Evolutionary conservation across 92 coral and sea anemone genomes (phyloP).

Genomic region (Porites lobata): DNA sequence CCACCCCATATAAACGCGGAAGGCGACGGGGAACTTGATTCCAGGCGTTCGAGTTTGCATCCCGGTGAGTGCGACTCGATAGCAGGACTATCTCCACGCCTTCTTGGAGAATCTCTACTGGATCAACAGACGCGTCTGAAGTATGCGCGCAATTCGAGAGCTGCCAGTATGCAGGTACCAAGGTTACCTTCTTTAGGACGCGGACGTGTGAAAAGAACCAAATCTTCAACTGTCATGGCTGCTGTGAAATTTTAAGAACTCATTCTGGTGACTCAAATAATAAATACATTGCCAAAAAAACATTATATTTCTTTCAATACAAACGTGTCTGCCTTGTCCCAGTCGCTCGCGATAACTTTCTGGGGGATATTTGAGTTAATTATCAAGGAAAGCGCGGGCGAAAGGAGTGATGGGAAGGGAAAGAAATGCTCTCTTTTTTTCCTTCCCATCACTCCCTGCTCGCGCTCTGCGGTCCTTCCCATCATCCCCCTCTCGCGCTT

Average conservation of each 20-base stretch:
- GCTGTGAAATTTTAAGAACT: neutral
- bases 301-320: too few species aligned
- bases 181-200: conserved; percentile 58
- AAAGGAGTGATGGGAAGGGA: too few species aligned
- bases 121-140: conserved; percentile 74
- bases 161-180: conserved; percentile 83
- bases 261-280: too few species aligned
- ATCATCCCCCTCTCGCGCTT: too few species aligned
- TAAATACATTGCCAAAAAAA: too few species aligned
- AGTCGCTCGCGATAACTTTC: too few species aligned
- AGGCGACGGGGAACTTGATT: neutral
- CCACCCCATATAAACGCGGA: conserved; percentile 44
- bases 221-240: conserved; percentile 35
- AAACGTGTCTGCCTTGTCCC: too few species aligned
- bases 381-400: too few species aligned
- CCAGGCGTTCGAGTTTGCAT: conserved; percentile 14
- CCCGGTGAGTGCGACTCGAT: conserved; percentile 22
- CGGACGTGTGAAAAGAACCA: conserved; percentile 71
- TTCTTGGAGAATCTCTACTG: conserved; percentile 56
- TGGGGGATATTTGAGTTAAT: too few species aligned
- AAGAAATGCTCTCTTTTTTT: too few species aligned
- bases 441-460: too few species aligned
- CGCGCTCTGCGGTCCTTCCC: too few species aligned
- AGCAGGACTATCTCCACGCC: conserved; percentile 6
- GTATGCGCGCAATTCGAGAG: conserved; percentile 72